These are phyloP conservation scores for Mustela lutreola DNA, from an alignment of 2,113 vertebrate species.

Conservation along the genomic window DNA sequence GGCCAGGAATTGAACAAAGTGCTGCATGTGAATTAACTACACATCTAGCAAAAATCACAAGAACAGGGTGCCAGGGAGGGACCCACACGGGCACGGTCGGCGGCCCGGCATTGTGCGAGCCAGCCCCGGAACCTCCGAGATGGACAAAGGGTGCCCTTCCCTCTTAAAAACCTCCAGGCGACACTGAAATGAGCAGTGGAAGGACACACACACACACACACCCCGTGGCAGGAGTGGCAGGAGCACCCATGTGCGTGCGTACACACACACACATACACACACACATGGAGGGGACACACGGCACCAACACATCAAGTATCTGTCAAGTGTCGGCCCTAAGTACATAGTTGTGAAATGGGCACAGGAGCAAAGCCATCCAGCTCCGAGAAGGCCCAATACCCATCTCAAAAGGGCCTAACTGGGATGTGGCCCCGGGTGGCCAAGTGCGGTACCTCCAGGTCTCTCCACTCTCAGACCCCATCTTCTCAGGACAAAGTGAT, in stretches of 20 bases:
- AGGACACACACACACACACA: background rate
- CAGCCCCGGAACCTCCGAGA: background rate
- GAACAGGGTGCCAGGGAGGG: background rate
- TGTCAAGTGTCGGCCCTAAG: background rate
- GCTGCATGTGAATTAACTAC: background rate
- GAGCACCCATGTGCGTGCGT: rapidly evolving
- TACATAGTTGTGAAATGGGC: rapidly evolving
- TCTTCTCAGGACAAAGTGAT: rapidly evolving
- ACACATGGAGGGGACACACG: background rate
- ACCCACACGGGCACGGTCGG: background rate
- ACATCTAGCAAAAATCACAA: background rate
- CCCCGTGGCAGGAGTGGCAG: background rate
- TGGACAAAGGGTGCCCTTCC: background rate
- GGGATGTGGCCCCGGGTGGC: rapidly evolving
- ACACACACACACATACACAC: too few species aligned
- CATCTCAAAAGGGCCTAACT: too few species aligned
- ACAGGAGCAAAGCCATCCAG: background rate
- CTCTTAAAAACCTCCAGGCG: too few species aligned
- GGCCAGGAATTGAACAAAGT: background rate
- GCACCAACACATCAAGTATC: background rate
- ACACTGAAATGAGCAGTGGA: background rate
- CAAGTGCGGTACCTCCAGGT: rapidly evolving
- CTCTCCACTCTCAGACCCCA: background rate
- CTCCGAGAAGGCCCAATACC: background rate
- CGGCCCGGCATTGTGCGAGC: background rate